phyloP scores from a whole-genome alignment of 2,888 invertebrate species.

The Palloptera scutellata region DNA sequence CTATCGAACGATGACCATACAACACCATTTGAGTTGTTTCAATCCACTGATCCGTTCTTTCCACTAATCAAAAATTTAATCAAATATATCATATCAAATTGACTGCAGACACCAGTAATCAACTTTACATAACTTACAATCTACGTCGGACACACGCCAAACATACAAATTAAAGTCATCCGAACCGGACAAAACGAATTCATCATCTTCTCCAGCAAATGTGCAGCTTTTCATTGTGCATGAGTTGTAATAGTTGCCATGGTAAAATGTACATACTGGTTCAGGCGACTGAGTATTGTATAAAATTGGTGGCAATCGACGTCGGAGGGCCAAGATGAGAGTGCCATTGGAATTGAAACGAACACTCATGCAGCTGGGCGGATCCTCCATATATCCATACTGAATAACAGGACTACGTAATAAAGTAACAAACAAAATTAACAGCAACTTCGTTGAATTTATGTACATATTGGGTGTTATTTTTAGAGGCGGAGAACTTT shows the following conservation, averaged over 20 bases:
- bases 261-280: conserved; percentile 86
- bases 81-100: neutral
- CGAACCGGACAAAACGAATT: conserved; percentile 91
- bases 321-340: conserved; percentile 80
- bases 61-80: conserved; percentile 46
- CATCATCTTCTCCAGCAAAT: conserved; percentile 89
- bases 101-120: neutral
- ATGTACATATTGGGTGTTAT: no score
- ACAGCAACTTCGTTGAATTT: neutral
- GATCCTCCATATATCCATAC: conserved; percentile 71
- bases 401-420: conserved; percentile 73
- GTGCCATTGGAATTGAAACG: conserved; percentile 85
- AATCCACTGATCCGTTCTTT: conserved; percentile 67
- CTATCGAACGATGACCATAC: conserved; percentile 92
- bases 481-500: no score
- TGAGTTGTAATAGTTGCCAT: conserved; percentile 91
- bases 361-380: conserved; percentile 89
- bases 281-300: conserved; percentile 75
- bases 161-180: conserved; percentile 95
- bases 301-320: conserved; percentile 86
- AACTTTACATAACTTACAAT: conserved; percentile 59
- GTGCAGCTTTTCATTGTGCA: conserved; percentile 98
- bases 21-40: conserved; percentile 82
- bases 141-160: conserved; percentile 85
- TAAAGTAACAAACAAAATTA: conserved; percentile 1